Conservation (phyloP, 2,113 vertebrate genomes). For the Polyodon spathula region DNA sequence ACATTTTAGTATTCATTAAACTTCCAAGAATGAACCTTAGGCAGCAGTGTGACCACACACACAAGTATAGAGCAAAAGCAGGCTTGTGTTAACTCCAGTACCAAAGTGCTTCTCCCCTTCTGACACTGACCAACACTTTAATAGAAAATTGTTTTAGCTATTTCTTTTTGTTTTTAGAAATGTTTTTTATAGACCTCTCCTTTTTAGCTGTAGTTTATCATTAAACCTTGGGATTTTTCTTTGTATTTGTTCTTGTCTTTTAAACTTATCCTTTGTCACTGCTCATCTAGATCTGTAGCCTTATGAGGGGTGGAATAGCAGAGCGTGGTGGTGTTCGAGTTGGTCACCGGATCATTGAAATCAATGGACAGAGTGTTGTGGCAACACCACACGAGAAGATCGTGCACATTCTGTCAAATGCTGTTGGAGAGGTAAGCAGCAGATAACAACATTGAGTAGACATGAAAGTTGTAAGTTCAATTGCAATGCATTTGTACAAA, state of each 20-base stretch:
- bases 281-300: conserved; percentile 81
- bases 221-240: not conserved
- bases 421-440: conserved; percentile 81
- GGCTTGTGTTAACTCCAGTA: no score
- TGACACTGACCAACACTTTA: no score
- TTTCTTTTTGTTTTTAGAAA: no score
- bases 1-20: no score
- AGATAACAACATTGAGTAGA: not conserved
- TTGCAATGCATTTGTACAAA: not conserved
- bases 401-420: conserved; percentile 89
- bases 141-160: no score
- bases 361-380: conserved; percentile 92
- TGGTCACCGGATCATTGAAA: conserved; percentile 93
- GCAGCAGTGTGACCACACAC: no score
- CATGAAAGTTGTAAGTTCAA: no score
- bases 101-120: no score
- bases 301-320: conserved; percentile 93
- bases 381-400: conserved; percentile 94
- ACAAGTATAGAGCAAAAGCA: no score
- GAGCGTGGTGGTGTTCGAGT: conserved; percentile 92
- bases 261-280: not conserved
- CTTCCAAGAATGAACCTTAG: no score
- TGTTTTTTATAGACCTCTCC: no score
- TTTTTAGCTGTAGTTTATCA: no score
- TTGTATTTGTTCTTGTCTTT: not conserved